phyloP scores from a whole-genome alignment of 2,113 vertebrate genomes.

The Anguilla rostrata region DNA sequence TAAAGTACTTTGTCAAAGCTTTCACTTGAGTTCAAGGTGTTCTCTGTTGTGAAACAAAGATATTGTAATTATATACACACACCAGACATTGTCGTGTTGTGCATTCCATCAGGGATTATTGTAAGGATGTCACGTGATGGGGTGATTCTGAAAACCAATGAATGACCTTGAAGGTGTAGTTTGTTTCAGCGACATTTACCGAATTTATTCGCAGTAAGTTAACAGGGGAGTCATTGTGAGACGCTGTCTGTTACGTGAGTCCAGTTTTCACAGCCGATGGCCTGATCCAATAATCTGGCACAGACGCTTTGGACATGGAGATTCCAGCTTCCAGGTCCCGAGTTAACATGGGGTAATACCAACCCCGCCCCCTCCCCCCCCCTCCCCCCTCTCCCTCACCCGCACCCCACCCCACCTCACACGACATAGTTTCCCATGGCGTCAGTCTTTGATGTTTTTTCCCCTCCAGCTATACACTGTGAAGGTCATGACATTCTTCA shows the following conservation, averaged over 20 bases:
- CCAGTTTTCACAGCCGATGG: slow-evolving; percentile 37
- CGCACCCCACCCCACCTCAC: not conserved
- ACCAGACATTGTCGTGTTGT: not conserved
- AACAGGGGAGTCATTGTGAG: slow-evolving; percentile 53
- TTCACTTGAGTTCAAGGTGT: slow-evolving; percentile 1
- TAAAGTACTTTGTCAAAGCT: not conserved
- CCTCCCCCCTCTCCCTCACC: not conserved
- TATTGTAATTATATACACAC: not conserved
- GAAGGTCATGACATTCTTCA: not conserved
- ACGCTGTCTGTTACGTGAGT: slow-evolving; percentile 47
- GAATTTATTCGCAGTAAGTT: slow-evolving; percentile 19
- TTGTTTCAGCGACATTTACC: not conserved
- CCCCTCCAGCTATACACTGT: not conserved
- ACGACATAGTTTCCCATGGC: not conserved
- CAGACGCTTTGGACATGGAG: not conserved
- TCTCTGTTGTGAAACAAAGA: not conserved
- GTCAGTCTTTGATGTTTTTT: not conserved
- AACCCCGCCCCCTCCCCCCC: not conserved
- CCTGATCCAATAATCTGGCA: slow-evolving; percentile 54
- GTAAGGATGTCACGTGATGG: slow-evolving; percentile 22
- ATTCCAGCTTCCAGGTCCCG: not conserved
- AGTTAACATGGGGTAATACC: slow-evolving; percentile 12
- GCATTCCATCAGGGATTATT: not conserved
- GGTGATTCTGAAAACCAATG: slow-evolving; percentile 9
- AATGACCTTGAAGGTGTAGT: slow-evolving; percentile 11